Evolutionary conservation across 1,140 invertebrate species (phyloP), one percentile per base, ranked within the genome.

Genomic region (Sarcophaga peregrina): DNA sequence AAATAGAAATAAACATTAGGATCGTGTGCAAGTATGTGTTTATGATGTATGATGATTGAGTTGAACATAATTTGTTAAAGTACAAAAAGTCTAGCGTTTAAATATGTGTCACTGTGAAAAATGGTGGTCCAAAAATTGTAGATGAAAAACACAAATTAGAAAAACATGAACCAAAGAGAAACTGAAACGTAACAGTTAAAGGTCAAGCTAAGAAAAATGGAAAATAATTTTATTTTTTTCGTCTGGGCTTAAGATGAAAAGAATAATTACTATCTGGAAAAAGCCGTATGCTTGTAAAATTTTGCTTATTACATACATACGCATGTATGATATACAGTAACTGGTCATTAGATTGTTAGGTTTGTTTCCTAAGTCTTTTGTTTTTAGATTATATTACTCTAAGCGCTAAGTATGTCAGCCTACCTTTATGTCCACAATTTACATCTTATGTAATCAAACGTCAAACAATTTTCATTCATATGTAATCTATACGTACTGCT

Each of bases 301-400:
- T 20, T 52, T n/a, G 20, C n/a, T 25, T 68, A 25, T 9, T n/a
- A 58, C 3, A n/a, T n/a, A 58, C 13, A 20, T 37, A 37, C 4
- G 4, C 25, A 37, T 8, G 17, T 9, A 20, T n/a, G 20, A 4
- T 68, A 20, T 6, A 15, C 9, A 9, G n/a, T 20, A 68, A 68
- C 62, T 68, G 62, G n/a, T n/a, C 62, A 68, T 68, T 17, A 58
- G n/a, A 68, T 68, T 68, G 54, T 68, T 68, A 68, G n/a, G 17
- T 25, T 68, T 68, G 62, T 68, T 68, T 68, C 62, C 20, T 68
- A 68, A 68, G 62, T 68, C 62, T 68, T 68, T 68, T 68, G 62
- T 68, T 68, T 68, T 68, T 17, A 58, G 54, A 58, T 25, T 68
- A 68, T 25, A 68, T 68, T 68, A 68, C 62, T 20, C 11, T 68